These are phyloP conservation scores for Ophiodon elongatus DNA, from an alignment of 2,113 vertebrate species.

Conservation along the genomic window DNA sequence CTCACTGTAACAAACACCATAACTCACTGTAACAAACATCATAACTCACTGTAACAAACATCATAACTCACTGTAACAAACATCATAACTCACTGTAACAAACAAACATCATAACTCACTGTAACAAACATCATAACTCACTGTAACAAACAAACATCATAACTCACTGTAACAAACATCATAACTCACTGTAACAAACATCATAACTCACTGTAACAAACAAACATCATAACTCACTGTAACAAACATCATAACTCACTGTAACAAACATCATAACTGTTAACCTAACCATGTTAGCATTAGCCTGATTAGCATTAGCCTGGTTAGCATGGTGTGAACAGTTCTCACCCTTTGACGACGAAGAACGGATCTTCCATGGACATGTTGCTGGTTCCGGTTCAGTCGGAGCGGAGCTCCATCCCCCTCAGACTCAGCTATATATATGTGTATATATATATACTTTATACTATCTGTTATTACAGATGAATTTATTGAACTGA, in stretches of 20 bases:
- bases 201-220: not conserved
- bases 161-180: no score
- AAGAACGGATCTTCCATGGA: conserved; percentile 99
- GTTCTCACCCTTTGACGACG: conserved; percentile 95
- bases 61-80: no score
- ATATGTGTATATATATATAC: no score
- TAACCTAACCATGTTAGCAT: no score
- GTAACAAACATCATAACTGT: no score
- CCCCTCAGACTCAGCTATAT: not conserved
- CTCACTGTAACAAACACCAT: conserved; percentile 83
- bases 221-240: no score
- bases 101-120: not conserved
- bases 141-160: no score
- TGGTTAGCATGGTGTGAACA: not conserved
- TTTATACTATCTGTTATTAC: no score
- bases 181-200: conserved; percentile 86
- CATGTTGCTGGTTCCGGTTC: conserved; percentile 80
- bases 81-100: conserved; percentile 89
- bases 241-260: no score
- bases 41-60: no score
- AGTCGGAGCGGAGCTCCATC: conserved; percentile 52
- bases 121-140: no score
- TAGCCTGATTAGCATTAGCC: not conserved
- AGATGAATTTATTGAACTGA: not conserved
- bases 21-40: no score